These are phyloP conservation scores for Nanorana parkeri DNA, from an alignment of 2,113 vertebrate genomes.

Conservation along the genomic window DNA sequence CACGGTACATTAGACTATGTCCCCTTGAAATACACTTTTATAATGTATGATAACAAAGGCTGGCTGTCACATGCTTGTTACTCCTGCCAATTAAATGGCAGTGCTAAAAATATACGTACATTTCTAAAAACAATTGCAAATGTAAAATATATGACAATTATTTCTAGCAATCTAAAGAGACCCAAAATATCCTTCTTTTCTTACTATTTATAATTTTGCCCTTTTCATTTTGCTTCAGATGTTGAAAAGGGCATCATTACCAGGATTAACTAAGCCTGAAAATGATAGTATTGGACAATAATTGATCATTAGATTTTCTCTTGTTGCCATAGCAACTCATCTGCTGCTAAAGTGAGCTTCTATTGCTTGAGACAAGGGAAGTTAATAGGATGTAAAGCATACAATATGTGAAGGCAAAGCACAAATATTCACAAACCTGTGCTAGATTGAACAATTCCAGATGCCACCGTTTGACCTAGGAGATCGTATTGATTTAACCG, in stretches of 20 bases:
- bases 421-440: slow-evolving; percentile 79
- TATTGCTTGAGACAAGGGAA: slow-evolving; percentile 24
- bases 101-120: slow-evolving; percentile 2
- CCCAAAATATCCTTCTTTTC: slow-evolving; percentile 22
- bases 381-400: slow-evolving; percentile 31
- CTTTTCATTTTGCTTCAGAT: slow-evolving; percentile 45
- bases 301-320: slow-evolving; percentile 45
- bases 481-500: slow-evolving; percentile 96
- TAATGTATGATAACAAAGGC: slow-evolving; percentile 21
- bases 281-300: slow-evolving; percentile 46
- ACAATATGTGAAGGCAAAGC: slow-evolving; percentile 10
- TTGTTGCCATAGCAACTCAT: slow-evolving; percentile 25
- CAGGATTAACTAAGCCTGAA: slow-evolving; percentile 42
- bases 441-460: slow-evolving; percentile 95
- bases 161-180: slow-evolving; percentile 26
- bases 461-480: slow-evolving; percentile 94
- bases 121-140: slow-evolving; percentile 15
- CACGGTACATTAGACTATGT: slow-evolving; percentile 11
- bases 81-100: neutral
- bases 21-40: slow-evolving; percentile 37
- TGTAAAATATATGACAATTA: slow-evolving; percentile 29
- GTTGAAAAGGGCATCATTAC: slow-evolving; percentile 46
- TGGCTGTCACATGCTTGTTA: slow-evolving; percentile 31
- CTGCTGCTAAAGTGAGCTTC: slow-evolving; percentile 11
- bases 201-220: slow-evolving; percentile 43